These are phyloP conservation scores for Spodoptera frugiperda DNA, from an alignment of 1,140 invertebrate species.

Conservation along the genomic window DNA sequence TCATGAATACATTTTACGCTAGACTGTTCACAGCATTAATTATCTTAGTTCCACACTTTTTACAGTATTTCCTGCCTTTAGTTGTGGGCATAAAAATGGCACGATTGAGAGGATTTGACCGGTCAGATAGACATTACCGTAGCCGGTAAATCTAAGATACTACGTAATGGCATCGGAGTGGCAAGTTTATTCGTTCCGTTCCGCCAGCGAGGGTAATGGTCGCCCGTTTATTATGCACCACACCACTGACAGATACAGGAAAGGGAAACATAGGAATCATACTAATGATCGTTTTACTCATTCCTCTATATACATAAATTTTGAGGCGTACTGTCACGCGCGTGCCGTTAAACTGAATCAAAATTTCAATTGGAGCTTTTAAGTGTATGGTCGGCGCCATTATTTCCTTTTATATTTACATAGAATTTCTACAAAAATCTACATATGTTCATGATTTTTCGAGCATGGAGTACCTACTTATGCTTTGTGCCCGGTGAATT, in stretches of 20 bases:
- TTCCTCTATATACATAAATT: conserved; percentile 45
- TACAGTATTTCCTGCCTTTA: conserved; percentile 16
- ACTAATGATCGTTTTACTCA: conserved; percentile 54
- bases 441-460: too few relatives aligned
- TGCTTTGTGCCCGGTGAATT: too few relatives aligned
- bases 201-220: conserved; percentile 57
- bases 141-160: conserved; percentile 23
- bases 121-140: conserved; percentile 32
- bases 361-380: conserved; percentile 38
- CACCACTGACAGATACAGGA: conserved; percentile 52
- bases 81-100: neutral
- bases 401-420: neutral
- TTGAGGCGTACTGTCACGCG: conserved; percentile 17
- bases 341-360: conserved; percentile 35
- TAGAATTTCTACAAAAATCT: too few relatives aligned
- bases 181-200: conserved; percentile 56
- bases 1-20: conserved; percentile 31
- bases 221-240: conserved; percentile 58
- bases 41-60: conserved; percentile 27
- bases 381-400: neutral
- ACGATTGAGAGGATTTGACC: conserved; percentile 20
- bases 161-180: conserved; percentile 25
- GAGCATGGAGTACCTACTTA: too few relatives aligned
- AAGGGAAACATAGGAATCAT: conserved; percentile 60
- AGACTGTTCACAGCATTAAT: neutral